Evolutionary conservation across 2,888 invertebrate species (phyloP), one percentile per base, ranked within the genome.

Genomic region (Trissoscelio sp.): DNA sequence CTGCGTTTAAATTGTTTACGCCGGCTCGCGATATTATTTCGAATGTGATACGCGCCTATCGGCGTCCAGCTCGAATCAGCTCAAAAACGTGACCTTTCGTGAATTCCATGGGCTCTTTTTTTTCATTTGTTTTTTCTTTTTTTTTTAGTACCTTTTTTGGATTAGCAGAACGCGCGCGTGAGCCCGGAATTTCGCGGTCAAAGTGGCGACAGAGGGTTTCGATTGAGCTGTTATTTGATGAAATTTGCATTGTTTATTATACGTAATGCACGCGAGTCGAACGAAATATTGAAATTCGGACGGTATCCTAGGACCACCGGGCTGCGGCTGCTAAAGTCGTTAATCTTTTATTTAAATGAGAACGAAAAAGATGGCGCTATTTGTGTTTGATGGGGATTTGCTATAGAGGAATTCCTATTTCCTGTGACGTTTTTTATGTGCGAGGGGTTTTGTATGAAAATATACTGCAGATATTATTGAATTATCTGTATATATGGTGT

Each of bases 1-100:
- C 69, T 82, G 55, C 83, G 87, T 87, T 88, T 86, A 88, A 89
- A 90, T 89, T 90, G 90, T 90, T 89, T 88, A 88, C 88, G 87
- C 85, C 85, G 85, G 86, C 84, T 87, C 72, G 86, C 85, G 88
- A 86, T 87, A 86, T 87, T 87, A 87, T 86, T 83, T 85, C 84
- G 81, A 84, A 83, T 83, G 80, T 53, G 69, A 69, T 44, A 66
- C 57, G 64, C 28, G 57, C 14, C 70, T 70, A 78, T 78, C 70
- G 42, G 42, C 57, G 51, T 46, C 72, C 60, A n/a, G n/a, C 14
- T 16, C 42, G 39, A 53, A 70, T 69, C 69, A 31, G 39, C 37
- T n/a, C 20, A 31, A 53, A 62, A 69, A 78, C 77, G 60, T 69
- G 53, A 77, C 69, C 60, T 69, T 60, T 60, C 58, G 66, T n/a